These are phyloP conservation scores for Channa striata DNA, from an alignment of 2,797 vertebrate species.

Conservation along the genomic window DNA sequence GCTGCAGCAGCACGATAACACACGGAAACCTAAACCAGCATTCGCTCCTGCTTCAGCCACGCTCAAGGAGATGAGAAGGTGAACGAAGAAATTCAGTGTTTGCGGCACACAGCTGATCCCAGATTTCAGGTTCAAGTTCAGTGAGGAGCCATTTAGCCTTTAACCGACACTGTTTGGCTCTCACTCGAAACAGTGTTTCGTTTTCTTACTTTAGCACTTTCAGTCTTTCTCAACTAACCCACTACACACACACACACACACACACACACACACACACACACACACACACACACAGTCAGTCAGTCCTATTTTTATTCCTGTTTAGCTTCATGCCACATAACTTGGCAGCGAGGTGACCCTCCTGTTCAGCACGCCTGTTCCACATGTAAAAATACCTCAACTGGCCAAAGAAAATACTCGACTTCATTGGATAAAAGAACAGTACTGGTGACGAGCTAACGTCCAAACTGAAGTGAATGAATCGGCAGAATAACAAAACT, in stretches of 20 bases:
- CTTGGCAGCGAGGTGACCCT: conserved; percentile 81
- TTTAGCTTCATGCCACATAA: conserved; percentile 84
- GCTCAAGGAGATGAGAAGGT: conserved; percentile 35
- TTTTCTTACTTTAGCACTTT: conserved; percentile 22
- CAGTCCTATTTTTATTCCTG: conserved; percentile 81
- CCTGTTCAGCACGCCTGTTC: conserved; percentile 78
- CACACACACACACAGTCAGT: conserved; percentile 48
- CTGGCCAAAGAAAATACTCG: conserved; percentile 84
- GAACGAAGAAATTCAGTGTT: conserved; percentile 51
- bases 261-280: conserved; percentile 36
- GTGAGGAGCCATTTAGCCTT: conserved; percentile 14
- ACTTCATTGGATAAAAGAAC: conserved; percentile 60
- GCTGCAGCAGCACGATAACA: conserved; percentile 29
- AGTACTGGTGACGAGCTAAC: conserved; percentile 67
- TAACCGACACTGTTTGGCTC: conserved; percentile 61
- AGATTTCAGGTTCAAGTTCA: conserved; percentile 25
- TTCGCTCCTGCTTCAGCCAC: conserved; percentile 48
- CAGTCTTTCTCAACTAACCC: conserved; percentile 39
- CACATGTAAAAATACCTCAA: conserved; percentile 83
- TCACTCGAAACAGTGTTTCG: conserved; percentile 46
- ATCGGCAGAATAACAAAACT: conserved; percentile 48
- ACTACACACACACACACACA: conserved; percentile 36
- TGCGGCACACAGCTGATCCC: conserved; percentile 45
- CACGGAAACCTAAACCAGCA: conserved; percentile 45
- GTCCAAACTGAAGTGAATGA: conserved; percentile 56